Evolutionary conservation across 1,140 invertebrate species (phyloP), one percentile per base, ranked within the genome.

Genomic region (Antheraea pernyi): DNA sequence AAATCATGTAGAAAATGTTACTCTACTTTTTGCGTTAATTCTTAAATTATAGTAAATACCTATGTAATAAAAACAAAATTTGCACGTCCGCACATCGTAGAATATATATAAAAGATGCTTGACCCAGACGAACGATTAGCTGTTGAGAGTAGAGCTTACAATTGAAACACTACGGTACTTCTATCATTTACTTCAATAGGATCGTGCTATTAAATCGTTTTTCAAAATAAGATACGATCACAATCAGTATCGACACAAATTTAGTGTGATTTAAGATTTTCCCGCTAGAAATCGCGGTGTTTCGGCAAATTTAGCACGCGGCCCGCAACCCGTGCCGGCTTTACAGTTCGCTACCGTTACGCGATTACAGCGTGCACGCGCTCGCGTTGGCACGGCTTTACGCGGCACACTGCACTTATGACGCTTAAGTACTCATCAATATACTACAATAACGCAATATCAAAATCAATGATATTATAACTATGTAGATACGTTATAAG

Each of bases 241-340:
- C 46, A 53, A 53, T 53, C 46, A 2, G 46, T 16, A 53, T 53
- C 46, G 76, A 73, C 78, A 78, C 74, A 73, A 77, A 78, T 80
- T 78, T 76, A 64, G 75, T 80, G 80, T 82, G 81, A 88, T 88
- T 89, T 86, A 83, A 85, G 78, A 88, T 84, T 85, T 88, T 91
- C 84, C 86, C 88, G 87, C 84, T 89, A 86, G 75, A 85, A 80
- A 86, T 81, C 78, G 79, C 82, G 77, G 81, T 90, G 86, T 91
- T 91, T 91, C 88, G 88, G 85, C 85, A 91, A 90, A 91, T 91
- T 91, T 90, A 90, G 88, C 87, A 89, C 87, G 86, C 81, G 83
- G 81, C 73, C 79, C 86, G 86, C 82, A 80, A 79, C 77, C 86
- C 86, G 82, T 87, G 80, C 87, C 82, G 84, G 82, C 85, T 90